These are phyloP conservation scores for Microctenopoma stevenorrisi DNA, from an alignment of 2,797 vertebrate species.

Conservation along the genomic window DNA sequence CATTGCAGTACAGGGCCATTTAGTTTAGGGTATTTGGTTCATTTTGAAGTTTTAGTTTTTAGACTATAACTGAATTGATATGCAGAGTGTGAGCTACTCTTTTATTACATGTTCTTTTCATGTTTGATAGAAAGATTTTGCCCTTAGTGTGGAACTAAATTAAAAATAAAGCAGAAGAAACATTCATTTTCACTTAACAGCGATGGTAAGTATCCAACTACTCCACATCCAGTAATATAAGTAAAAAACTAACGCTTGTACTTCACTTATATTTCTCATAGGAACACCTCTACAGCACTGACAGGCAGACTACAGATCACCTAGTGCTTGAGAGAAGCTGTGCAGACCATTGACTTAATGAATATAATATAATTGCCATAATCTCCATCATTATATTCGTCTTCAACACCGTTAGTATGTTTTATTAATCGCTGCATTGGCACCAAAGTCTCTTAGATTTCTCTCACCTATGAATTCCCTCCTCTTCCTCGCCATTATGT, in stretches of 20 bases:
- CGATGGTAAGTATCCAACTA: background rate
- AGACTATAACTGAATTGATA: background rate
- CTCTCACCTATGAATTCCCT: background rate
- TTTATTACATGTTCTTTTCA: background rate
- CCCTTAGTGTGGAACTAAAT: background rate
- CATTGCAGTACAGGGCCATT: too few species aligned
- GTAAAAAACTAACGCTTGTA: background rate
- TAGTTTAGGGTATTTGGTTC: too few species aligned
- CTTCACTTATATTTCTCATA: too few species aligned
- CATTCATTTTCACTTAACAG: background rate
- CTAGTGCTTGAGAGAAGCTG: background rate
- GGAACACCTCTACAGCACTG: background rate
- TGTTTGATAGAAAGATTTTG: background rate
- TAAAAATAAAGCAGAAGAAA: background rate
- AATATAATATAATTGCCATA: background rate
- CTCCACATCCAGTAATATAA: background rate
- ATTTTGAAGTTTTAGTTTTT: background rate
- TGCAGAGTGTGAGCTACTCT: background rate
- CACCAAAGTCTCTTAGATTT: background rate
- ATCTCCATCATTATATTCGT: background rate
- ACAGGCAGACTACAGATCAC: background rate
- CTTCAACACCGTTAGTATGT: background rate
- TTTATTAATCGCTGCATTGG: too few species aligned
- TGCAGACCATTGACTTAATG: background rate
- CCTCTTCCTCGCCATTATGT: slow-evolving; percentile 16